Base-by-base conservation (phyloP, 1,140 invertebrate genomes). In the Glossosoma conforme region DNA sequence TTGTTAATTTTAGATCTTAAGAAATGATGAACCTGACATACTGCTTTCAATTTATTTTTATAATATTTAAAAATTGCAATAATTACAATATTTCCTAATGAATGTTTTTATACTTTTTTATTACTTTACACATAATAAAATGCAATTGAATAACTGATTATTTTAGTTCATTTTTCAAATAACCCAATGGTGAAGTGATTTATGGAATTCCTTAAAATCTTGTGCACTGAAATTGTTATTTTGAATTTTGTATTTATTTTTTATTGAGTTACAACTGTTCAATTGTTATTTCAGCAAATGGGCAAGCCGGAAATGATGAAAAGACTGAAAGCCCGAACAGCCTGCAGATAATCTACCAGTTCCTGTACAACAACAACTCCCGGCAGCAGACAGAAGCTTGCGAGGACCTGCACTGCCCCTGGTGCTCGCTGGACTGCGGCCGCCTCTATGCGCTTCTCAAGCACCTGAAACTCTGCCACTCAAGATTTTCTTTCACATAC, bases 361-460 rank as follows among this genome's bases (percentile, higher is more conserved):
- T 98, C 74, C 80, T 94, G 50, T 96, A 95, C 64, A 94, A 94
- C 67, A 95, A 94, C 66, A 94, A 93, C 66, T 91, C 88, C 24
- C 77, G 92, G 20, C 93, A 97, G 66, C 92, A 95, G 70, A 98
- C 93, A 1, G 93, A 96, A 71, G 89, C 92, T 15, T 84, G 89
- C 28, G 87, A 92, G 61, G 92, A 96, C 72, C 75, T 95, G 10
- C 84, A 88, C 59, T 98, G 94, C 68, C 93, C 93, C 1, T 97
- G 93, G 93, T 97, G 94, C 65, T 89, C 86, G 1, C 71, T 97
- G 5, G 89, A 96, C 65, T 97, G 93, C 63, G 80, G 85, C 18
- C 80, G 84, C 40, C 72, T 97, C 1, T 95, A 95, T 69, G 87
- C 89, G 0, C 74, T 98, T 25, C 77, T 97, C 9, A 96, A 96